A percentile compares a stretch with the other conserved stretches of the same genome.
Evolutionary conservation across 2,888 invertebrate species (phyloP).

Genomic region (Chorisops tibialis): DNA sequence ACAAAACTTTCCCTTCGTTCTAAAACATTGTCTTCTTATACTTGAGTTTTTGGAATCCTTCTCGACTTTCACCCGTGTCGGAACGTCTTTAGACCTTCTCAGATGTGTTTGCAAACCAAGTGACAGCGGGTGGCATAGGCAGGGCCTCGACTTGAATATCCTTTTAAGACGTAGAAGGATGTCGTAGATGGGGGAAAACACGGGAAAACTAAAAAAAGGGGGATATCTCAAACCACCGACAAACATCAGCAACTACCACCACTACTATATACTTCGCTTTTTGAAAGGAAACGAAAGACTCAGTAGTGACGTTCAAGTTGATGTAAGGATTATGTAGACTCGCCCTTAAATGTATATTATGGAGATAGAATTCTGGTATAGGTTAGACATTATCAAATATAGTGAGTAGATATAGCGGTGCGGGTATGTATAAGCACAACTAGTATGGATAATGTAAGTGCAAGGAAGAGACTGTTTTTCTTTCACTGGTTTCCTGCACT

Average conservation of each 20-base stretch:
- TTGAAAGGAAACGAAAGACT: slow-evolving; percentile 19
- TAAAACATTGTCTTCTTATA: slow-evolving; percentile 21
- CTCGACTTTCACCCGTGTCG: slow-evolving; percentile 12
- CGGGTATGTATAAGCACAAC: too few relatives aligned
- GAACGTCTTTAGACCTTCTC: slow-evolving; percentile 25
- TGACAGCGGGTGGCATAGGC: slow-evolving; percentile 31
- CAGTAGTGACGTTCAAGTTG: slow-evolving; percentile 28
- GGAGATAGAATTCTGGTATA: too few relatives aligned
- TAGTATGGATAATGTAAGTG: too few relatives aligned
- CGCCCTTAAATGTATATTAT: slow-evolving; percentile 14
- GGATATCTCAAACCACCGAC: too few relatives aligned
- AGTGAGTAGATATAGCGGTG: too few relatives aligned
- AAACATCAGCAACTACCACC: too few relatives aligned
- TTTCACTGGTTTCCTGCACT: slow-evolving; percentile 23
- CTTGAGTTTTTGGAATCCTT: slow-evolving; percentile 16
- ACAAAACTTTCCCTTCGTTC: slow-evolving; percentile 7
- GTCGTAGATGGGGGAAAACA: too few relatives aligned
- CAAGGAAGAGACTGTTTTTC: too few relatives aligned
- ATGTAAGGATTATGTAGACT: slow-evolving; percentile 27
- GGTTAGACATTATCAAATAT: too few relatives aligned
- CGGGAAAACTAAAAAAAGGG: too few relatives aligned
- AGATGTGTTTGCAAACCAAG: slow-evolving; percentile 27
- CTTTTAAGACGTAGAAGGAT: slow-evolving; percentile 22
- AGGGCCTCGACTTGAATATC: slow-evolving; percentile 14
- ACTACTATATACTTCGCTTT: not conserved